A percentile compares a stretch with the other conserved stretches of the same genome.
Conservation (phyloP, 1,140 invertebrate genomes). For the Nasonia longicornis region DNA sequence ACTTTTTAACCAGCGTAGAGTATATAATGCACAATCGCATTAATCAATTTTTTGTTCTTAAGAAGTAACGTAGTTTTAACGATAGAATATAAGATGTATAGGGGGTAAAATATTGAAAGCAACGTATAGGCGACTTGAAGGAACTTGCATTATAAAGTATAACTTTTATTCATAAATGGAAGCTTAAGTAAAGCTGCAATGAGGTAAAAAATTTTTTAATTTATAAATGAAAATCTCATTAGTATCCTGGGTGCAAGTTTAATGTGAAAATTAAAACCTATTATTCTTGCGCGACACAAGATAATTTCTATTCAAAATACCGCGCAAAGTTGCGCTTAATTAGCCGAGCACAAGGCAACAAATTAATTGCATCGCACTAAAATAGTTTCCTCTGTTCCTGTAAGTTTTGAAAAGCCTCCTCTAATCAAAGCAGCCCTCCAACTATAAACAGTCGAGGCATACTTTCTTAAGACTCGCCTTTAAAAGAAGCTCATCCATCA, state of each 20-base stretch:
- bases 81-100: no score
- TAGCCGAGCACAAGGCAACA: neutral
- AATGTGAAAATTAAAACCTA: neutral
- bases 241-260: neutral
- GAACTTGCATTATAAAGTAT: neutral
- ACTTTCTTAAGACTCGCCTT: neutral
- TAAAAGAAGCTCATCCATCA: neutral
- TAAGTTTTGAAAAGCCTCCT: neutral
- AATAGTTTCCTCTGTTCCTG: neutral
- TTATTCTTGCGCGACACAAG: neutral
- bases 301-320: neutral
- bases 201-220: neutral
- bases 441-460: neutral
- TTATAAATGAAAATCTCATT: conserved; percentile 4
- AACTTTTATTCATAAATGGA: conserved; percentile 4
- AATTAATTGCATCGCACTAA: neutral
- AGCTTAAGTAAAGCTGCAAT: neutral
- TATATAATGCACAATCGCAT: neutral
- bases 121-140: no score
- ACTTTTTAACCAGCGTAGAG: no score
- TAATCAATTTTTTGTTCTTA: neutral
- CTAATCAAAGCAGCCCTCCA: neutral
- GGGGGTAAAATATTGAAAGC: no score
- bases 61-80: neutral
- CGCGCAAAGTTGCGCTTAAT: neutral